Conservation (phyloP, 2,113 vertebrate species). For the Sapajus apella region DNA sequence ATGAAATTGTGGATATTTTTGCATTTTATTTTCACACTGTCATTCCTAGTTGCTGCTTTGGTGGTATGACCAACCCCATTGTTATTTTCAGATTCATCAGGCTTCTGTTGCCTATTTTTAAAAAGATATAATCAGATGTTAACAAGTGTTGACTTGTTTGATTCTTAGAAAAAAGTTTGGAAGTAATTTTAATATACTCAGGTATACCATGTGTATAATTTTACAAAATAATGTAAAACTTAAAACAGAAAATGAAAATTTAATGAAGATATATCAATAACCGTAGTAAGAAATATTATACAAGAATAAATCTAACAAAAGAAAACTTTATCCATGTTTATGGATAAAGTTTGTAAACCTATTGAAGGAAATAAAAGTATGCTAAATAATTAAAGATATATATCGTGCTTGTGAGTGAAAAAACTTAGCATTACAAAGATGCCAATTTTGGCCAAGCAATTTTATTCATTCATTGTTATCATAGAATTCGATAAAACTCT, state of each 20-base stretch:
- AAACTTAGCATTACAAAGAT: background rate
- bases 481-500: background rate
- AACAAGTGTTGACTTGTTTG: background rate
- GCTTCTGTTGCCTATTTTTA: background rate
- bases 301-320: background rate
- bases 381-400: background rate
- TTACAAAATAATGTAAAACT: background rate
- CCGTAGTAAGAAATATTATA: background rate
- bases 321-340: background rate
- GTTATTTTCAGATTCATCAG: background rate
- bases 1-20: background rate
- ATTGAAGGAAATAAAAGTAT: background rate
- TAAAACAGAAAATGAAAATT: background rate
- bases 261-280: background rate
- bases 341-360: background rate
- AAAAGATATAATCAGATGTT: background rate
- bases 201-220: background rate
- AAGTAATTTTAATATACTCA: background rate
- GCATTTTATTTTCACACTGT: background rate
- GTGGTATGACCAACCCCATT: background rate
- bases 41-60: background rate
- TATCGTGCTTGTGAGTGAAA: background rate
- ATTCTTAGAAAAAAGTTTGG: background rate
- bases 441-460: background rate
- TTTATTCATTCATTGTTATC: background rate